Percentiles rank a stretch among this genome's conserved stretches.
Evolutionary conservation across 2,113 vertebrate species (phyloP).

Genomic region (Puffinus mauretanicus): DNA sequence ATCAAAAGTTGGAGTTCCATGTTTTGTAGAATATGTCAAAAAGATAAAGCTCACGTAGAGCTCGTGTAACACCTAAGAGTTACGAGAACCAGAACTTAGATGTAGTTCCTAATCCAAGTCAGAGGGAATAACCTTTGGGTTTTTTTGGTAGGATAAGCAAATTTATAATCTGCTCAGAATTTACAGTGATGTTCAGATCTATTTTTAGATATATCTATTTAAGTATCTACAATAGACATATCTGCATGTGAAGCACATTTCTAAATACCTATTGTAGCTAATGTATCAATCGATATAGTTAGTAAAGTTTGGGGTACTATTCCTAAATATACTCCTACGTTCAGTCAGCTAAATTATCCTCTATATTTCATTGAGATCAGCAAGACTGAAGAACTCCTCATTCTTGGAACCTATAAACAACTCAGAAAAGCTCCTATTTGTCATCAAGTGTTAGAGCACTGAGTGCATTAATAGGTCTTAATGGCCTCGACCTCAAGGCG

Average conservation of each 20-base stretch:
- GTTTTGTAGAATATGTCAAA: not conserved
- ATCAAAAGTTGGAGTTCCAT: not conserved
- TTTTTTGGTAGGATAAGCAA: not conserved
- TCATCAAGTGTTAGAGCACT: not conserved
- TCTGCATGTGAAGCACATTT: not conserved
- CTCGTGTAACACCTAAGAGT: not conserved
- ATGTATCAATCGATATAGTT: not conserved
- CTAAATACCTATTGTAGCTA: not conserved
- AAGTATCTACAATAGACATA: not conserved
- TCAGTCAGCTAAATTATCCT: not conserved
- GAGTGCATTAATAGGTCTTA: not conserved
- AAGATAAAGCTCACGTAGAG: not conserved
- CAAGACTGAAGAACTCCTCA: not conserved
- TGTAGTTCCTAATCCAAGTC: not conserved
- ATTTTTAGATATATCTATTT: not conserved
- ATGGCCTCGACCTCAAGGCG: fast-evolving
- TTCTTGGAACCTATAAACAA: not conserved
- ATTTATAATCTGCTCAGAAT: not conserved
- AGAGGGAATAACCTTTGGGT: not conserved
- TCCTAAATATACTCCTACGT: not conserved
- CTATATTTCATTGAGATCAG: not conserved
- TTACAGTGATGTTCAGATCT: not conserved
- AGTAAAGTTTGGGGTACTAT: not conserved
- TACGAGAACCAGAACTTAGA: not conserved
- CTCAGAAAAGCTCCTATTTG: not conserved